Evolutionary conservation across 2,797 vertebrate species (phyloP).

Genomic region (Chiloscyllium punctatum): DNA sequence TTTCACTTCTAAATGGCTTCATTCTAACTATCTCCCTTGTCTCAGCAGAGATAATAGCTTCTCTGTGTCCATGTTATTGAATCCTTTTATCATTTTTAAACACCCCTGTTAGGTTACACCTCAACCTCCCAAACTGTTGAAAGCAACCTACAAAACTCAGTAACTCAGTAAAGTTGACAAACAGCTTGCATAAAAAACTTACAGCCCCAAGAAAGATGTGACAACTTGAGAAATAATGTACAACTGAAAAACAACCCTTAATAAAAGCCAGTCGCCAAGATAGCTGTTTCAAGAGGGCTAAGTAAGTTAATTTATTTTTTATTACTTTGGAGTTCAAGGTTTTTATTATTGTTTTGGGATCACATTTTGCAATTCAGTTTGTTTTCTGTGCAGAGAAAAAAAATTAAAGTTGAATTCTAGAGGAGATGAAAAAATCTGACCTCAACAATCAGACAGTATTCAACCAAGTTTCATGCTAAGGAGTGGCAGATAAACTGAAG

Average conservation of each 20-base stretch:
- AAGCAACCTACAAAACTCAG: background rate
- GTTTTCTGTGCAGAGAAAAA: background rate
- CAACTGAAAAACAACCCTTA: background rate
- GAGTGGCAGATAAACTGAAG: background rate
- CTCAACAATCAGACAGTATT: background rate
- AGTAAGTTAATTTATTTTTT: slow-evolving; percentile 30
- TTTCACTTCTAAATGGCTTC: background rate
- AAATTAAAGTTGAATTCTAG: background rate
- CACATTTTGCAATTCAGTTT: slow-evolving; percentile 22
- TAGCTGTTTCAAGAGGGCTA: background rate
- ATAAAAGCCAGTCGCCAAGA: background rate
- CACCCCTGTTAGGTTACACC: slow-evolving; percentile 3
- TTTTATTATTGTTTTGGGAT: slow-evolving; percentile 33
- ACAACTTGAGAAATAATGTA: background rate
- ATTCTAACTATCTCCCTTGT: background rate
- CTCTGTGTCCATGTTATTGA: background rate
- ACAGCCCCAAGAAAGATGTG: slow-evolving; percentile 26
- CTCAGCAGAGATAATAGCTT: background rate
- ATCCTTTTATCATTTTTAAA: slow-evolving; percentile 27
- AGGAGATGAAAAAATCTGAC: background rate
- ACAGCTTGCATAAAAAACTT: background rate
- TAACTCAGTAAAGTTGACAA: background rate
- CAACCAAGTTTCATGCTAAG: background rate
- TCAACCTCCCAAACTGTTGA: slow-evolving; percentile 11
- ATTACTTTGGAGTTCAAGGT: background rate